Evolutionary conservation across 2,888 invertebrate genomes (phyloP).

Genomic region (Cheilosia scutellata): DNA sequence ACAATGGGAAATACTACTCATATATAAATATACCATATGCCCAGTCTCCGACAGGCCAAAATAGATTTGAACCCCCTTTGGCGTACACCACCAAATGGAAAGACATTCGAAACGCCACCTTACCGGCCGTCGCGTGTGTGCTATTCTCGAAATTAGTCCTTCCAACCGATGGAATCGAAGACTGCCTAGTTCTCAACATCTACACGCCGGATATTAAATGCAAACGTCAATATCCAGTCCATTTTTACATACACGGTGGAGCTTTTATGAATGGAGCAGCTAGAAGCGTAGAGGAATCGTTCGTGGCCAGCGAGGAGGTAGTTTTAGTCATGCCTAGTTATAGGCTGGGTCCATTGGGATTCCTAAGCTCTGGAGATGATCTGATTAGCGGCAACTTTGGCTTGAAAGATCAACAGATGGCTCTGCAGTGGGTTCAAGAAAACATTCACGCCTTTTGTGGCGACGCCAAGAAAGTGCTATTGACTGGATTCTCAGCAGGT

Average conservation of each 20-base stretch:
- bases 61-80: conserved; percentile 7
- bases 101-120: conserved; percentile 8
- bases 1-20: conserved; percentile 22
- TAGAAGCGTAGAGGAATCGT: not conserved
- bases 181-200: conserved; percentile 18
- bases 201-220: not conserved
- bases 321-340: conserved; percentile 89
- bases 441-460: conserved; percentile 90
- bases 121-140: not conserved
- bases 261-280: conserved; percentile 6
- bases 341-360: conserved; percentile 88
- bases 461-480: conserved; percentile 87
- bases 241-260: conserved; percentile 7
- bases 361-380: conserved; percentile 89
- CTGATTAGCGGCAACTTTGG: conserved; percentile 89
- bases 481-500: conserved; percentile 89
- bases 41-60: not conserved
- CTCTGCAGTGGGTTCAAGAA: conserved; percentile 88
- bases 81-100: conserved; percentile 8
- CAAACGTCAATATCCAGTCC: not conserved
- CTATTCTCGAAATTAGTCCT: not conserved
- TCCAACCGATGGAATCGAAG: not conserved
- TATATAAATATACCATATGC: conserved; percentile 18
- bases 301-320: conserved; percentile 83
- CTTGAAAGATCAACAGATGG: conserved; percentile 89